phyloP scores from a whole-genome alignment of 2,797 vertebrate genomes.

The Falco peregrinus region DNA sequence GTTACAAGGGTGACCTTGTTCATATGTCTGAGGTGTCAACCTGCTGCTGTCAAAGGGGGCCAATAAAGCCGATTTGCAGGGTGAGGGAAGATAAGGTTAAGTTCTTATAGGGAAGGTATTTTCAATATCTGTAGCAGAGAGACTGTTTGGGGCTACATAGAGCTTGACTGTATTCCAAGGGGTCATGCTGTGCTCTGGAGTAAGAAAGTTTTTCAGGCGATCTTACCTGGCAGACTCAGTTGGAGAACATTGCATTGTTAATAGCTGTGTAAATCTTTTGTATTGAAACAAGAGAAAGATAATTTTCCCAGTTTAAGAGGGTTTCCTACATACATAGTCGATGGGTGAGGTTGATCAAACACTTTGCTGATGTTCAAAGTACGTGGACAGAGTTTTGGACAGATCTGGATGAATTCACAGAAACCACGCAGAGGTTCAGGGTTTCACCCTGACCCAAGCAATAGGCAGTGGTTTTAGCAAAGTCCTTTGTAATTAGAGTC shows the following conservation, averaged over 20 bases:
- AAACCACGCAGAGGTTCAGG: neutral
- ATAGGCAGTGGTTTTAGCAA: neutral
- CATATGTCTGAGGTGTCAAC: neutral
- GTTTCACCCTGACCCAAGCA: neutral
- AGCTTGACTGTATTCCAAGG: neutral
- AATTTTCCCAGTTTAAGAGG: neutral
- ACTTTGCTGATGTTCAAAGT: neutral
- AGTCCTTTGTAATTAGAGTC: neutral
- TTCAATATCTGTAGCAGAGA: neutral
- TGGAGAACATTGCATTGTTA: neutral
- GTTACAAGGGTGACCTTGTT: neutral
- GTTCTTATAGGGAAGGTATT: neutral
- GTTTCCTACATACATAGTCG: neutral
- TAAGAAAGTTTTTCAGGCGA: neutral
- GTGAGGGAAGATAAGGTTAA: neutral
- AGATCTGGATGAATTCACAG: neutral
- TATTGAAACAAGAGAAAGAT: neutral
- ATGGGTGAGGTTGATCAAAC: neutral
- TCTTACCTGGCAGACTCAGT: neutral
- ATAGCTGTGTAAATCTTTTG: neutral
- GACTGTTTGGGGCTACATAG: fast-evolving
- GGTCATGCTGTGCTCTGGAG: neutral
- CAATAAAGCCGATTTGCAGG: neutral
- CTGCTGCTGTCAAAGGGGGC: neutral
- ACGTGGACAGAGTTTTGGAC: neutral